phyloP scores from a whole-genome alignment of 2,888 invertebrate genomes.

The Sericinus montela region DNA sequence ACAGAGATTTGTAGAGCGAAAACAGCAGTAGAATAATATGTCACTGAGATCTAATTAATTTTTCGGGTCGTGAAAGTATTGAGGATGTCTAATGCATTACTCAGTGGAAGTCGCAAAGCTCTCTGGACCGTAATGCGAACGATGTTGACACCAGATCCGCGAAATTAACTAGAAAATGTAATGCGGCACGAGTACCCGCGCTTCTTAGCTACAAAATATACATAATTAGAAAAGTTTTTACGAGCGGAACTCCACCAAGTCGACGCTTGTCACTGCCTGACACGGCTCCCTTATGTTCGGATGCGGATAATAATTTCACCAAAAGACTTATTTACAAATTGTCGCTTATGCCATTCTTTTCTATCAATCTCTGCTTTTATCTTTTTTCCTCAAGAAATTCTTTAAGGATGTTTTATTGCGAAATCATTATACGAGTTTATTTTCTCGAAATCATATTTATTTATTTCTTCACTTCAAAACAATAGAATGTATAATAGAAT shows the following conservation, averaged over 20 bases:
- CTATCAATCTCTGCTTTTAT: not conserved
- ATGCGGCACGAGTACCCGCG: constrained; percentile 49
- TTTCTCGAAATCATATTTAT: too few species aligned
- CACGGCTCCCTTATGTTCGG: constrained; percentile 62
- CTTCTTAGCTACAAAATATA: constrained; percentile 73
- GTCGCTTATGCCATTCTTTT: constrained; percentile 32
- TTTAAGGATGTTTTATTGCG: too few species aligned
- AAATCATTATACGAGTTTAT: too few species aligned
- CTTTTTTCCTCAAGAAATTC: not conserved
- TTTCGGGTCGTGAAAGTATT: constrained; percentile 4
- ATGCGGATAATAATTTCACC: constrained; percentile 62
- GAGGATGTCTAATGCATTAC: constrained; percentile 29
- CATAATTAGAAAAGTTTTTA: constrained; percentile 79
- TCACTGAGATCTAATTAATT: not conserved
- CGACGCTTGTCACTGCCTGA: constrained; percentile 64
- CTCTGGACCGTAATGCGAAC: constrained; percentile 29
- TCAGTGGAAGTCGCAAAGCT: constrained; percentile 30
- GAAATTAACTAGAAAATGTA: constrained; percentile 72
- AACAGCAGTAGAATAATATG: not conserved
- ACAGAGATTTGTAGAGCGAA: not conserved
- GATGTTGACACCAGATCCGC: constrained; percentile 50
- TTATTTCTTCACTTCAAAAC: too few species aligned
- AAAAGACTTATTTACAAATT: constrained; percentile 69
- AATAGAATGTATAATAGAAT: too few species aligned
- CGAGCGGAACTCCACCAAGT: constrained; percentile 60